Evolutionary conservation across 2,113 vertebrate species (phyloP).

Genomic region (Microcebus lehilahytsara): DNA sequence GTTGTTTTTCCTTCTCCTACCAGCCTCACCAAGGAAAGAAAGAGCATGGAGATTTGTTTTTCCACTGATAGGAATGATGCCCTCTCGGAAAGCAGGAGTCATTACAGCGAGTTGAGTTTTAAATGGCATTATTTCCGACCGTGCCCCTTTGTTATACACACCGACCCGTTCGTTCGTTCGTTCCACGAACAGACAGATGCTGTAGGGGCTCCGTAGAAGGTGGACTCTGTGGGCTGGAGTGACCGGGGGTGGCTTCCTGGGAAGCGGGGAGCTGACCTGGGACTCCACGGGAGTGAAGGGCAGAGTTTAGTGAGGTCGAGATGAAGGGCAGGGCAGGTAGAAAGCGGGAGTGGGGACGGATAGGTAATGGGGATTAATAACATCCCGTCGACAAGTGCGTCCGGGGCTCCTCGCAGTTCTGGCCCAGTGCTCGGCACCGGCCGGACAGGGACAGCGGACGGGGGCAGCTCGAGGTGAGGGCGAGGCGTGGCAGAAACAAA

Average conservation of each 20-base stretch:
- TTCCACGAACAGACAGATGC: not conserved
- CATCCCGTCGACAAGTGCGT: not conserved
- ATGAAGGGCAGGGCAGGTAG: not conserved
- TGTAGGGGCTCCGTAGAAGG: not conserved
- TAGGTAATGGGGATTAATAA: not conserved
- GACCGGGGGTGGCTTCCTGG: not conserved
- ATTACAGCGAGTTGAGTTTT: not conserved
- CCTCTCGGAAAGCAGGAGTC: not conserved
- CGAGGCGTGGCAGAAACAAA: not conserved
- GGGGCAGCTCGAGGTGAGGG: not conserved
- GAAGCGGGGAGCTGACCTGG: not conserved
- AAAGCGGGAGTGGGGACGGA: not conserved
- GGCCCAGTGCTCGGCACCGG: not conserved
- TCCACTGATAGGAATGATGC: not conserved
- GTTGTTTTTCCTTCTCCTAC: not conserved
- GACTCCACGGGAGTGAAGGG: not conserved
- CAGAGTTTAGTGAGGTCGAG: not conserved
- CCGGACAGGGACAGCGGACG: not conserved
- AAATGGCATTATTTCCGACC: not conserved
- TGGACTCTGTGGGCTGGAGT: not conserved
- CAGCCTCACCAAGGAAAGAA: not conserved
- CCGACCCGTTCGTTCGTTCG: not conserved
- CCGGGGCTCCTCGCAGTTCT: no score
- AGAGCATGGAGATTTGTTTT: not conserved
- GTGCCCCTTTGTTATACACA: not conserved